Conservation (phyloP, 2,888 invertebrate genomes). For the Philereme vetulata region DNA sequence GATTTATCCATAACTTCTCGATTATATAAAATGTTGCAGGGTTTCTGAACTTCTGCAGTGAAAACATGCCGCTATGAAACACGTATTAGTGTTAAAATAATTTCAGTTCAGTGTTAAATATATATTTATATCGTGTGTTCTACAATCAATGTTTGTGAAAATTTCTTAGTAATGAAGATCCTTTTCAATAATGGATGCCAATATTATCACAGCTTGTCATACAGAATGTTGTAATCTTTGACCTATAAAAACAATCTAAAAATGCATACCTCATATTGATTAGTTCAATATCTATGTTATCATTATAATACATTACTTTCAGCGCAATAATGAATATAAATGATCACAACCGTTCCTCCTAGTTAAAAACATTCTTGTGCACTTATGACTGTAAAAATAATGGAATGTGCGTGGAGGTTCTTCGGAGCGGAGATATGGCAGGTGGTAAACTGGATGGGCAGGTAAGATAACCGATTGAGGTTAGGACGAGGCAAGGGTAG, state of each 20-base stretch:
- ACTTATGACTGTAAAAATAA: constrained; percentile 31
- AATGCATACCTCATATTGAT: constrained; percentile 2
- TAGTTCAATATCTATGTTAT: constrained; percentile 4
- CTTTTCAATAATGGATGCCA: neutral
- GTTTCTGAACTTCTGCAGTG: neutral
- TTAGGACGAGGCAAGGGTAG: constrained; percentile 65
- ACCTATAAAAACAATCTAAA: neutral
- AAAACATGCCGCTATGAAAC: neutral
- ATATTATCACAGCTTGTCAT: constrained; percentile 5
- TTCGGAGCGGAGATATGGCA: constrained; percentile 51
- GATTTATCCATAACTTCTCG: constrained; percentile 2
- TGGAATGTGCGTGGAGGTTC: constrained; percentile 30
- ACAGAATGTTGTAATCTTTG: constrained; percentile 1
- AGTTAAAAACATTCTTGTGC: constrained; percentile 37
- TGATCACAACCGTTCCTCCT: constrained; percentile 38
- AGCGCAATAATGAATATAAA: constrained; percentile 28
- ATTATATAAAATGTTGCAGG: neutral
- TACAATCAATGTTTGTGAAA: neutral
- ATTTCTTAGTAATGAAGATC: neutral
- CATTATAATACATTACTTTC: constrained; percentile 21
- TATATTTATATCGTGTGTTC: too few species aligned
- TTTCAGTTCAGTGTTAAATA: too few species aligned
- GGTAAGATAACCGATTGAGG: constrained; percentile 66
- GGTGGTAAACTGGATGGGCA: constrained; percentile 56
- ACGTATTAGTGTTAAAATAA: too few species aligned